Base-by-base conservation (phyloP, 2,113 vertebrate genomes). In the Phylloscopus trochiloides region DNA sequence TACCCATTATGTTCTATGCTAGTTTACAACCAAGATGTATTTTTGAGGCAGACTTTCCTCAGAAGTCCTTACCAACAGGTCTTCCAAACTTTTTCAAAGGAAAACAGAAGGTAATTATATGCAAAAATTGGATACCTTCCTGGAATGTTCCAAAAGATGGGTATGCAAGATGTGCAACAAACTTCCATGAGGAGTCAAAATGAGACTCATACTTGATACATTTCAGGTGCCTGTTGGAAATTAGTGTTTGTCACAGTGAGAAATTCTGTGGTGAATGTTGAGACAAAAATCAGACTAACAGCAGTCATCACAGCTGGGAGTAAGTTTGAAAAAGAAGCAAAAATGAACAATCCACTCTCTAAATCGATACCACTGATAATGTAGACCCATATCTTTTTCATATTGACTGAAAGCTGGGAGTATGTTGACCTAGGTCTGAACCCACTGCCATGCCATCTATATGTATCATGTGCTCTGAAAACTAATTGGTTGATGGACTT, bases 341-440 rank as follows among this genome's bases (percentile, higher is more conserved):
- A 67, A 90, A 94, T 31, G 72, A 90, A 94, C 96, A 96, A 67
- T 36, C 63, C 89, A 88, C 65, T 94, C 58, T 90, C 82, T 87
- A 77, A 96, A 97, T 98, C 96, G 90, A 97, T 97, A 95, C 29
- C 68, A 92, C 94, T 77, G 92, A 96, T 91, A 97, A 96, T 93
- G 93, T 50, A 97, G 90, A 90, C 94, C 85, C 88, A 90, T 95
- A 97, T 63, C 85, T 92, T 89, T 86, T 92, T 95, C 66, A 42
- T 97, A 96, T 93, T 92, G 94, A 90, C 95, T 97, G 92, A 95
- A 92, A 95, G 93, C 97, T 91, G 90, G 82, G 89, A 91, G 90
- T 91, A 96, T 96, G 96, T 93, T 98, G 98, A 98, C 98, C 98
- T 97, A 50, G 93, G 90, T 89, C 74, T 99, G 98, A 99, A 98